Base-by-base conservation (phyloP, 2,888 invertebrate genomes). In the Tanypteryx hageni region DNA sequence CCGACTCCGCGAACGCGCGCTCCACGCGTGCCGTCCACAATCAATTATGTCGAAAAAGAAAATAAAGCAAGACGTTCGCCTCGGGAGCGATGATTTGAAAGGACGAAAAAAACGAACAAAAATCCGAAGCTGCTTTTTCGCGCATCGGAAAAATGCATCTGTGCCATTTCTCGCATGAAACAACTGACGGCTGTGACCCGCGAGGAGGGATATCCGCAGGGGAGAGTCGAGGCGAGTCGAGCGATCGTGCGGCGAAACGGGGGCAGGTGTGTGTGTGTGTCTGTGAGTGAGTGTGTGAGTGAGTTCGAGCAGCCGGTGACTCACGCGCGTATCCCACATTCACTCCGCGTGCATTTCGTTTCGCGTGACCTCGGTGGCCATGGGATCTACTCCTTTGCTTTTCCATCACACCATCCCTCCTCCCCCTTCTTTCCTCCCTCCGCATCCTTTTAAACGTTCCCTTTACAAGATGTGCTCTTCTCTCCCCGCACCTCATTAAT, bases 121-220 rank as follows among this genome's bases (percentile, higher is more conserved):
- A 76, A 27, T 22, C 9, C 22, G n/a, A 27, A 10, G 76, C 22
- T 22, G 22, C 27, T 10, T 76, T 22, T 3, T 16, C 22, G 27
- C 76, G 76, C 27, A 76, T 76, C 76, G 76, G 27, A 76, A 76
- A 76, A 76, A 76, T 76, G 76, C 76, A 76, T 76, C 76, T 76
- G 76, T 76, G 76, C 76, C 76, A 76, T 76, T 76, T 76, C 76
- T 76, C 27, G 76, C 22, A 5, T 22, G 22, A 76, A 76, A 76
- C 22, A 76, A 76, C 76, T 13, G 27, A 76, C 76, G 44, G 44
- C 44, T 1, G 5, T 5, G 44, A 44, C 44, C 44, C 44, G 44
- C 1, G 14, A 76, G 76, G 10, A 9, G 68, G 76, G 76, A 76
- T 76, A n/a, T 76, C 76, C 76, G 22, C 76, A 44, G 5, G 44